Percentiles rank a stretch among this genome's conserved stretches.
Conservation (phyloP, 2,113 vertebrate genomes). For the Tauraco erythrolophus region DNA sequence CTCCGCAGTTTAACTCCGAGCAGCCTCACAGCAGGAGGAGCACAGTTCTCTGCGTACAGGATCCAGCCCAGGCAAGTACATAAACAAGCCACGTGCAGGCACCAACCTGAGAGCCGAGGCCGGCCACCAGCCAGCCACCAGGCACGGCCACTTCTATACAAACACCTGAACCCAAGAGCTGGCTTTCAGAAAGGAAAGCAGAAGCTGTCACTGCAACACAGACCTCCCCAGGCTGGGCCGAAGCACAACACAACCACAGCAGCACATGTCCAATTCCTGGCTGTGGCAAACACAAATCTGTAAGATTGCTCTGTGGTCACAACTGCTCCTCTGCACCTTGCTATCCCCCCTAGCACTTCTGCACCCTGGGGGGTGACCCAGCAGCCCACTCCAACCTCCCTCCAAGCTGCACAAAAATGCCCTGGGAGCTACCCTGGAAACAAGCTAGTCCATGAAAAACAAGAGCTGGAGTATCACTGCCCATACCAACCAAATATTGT, state of each 20-base stretch:
- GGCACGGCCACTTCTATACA: accelerated
- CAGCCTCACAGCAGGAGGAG: background rate
- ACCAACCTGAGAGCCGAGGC: background rate
- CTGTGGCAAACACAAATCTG: background rate
- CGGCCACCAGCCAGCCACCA: background rate
- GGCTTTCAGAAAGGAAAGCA: background rate
- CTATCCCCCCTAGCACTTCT: background rate
- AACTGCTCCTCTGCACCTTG: accelerated
- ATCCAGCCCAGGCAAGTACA: background rate
- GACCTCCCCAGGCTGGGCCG: background rate
- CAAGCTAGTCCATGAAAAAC: background rate
- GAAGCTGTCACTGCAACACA: background rate
- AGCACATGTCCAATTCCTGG: background rate
- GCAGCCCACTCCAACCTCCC: background rate
- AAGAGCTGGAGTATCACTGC: background rate
- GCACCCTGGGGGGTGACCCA: background rate
- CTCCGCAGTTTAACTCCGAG: background rate
- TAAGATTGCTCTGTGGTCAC: background rate
- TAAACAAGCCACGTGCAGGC: background rate
- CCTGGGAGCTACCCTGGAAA: background rate
- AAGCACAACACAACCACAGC: background rate
- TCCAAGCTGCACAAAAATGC: background rate
- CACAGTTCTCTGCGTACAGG: accelerated
- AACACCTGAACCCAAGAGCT: background rate
- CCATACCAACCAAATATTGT: background rate